phyloP scores from a whole-genome alignment of 2,113 vertebrate genomes.

The Megalops atlanticus region DNA sequence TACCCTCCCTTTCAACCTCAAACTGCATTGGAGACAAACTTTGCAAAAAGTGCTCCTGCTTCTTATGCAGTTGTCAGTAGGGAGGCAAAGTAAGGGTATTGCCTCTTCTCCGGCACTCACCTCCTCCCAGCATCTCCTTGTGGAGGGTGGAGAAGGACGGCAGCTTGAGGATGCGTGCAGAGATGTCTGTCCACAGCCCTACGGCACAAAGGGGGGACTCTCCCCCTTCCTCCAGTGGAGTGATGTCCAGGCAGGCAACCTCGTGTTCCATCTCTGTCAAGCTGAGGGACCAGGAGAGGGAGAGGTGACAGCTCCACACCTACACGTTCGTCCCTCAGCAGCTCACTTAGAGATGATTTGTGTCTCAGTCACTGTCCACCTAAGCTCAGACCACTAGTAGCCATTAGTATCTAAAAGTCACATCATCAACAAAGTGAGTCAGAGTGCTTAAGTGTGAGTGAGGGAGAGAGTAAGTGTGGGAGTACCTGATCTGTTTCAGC shows the following conservation, averaged over 20 bases:
- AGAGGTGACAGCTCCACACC: not conserved
- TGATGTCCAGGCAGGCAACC: constrained; percentile 97
- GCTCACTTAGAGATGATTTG: no score
- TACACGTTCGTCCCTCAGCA: not conserved
- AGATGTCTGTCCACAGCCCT: constrained; percentile 98
- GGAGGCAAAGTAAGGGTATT: no score
- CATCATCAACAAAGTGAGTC: no score
- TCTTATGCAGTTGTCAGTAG: no score
- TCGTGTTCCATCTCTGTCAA: constrained; percentile 97
- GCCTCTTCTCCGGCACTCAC: constrained; percentile 69
- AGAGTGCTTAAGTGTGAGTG: no score
- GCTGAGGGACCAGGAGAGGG: constrained; percentile 57
- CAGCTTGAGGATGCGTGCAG: constrained; percentile 89
- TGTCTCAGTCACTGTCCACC: not conserved
- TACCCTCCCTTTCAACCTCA: not conserved
- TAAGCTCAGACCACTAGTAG: not conserved
- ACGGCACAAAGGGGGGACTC: constrained; percentile 94
- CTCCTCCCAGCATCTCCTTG: constrained; percentile 99
- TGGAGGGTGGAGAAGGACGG: constrained; percentile 92
- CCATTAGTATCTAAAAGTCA: no score
- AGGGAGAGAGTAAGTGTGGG: not conserved
- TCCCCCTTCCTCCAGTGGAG: constrained; percentile 83
- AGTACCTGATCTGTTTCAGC: constrained; percentile 75
- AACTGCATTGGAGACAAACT: no score
- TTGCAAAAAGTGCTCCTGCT: no score